These are phyloP conservation scores for Paramormyrops hopkinsi DNA, from an alignment of 2,797 vertebrate genomes.

Conservation along the genomic window DNA sequence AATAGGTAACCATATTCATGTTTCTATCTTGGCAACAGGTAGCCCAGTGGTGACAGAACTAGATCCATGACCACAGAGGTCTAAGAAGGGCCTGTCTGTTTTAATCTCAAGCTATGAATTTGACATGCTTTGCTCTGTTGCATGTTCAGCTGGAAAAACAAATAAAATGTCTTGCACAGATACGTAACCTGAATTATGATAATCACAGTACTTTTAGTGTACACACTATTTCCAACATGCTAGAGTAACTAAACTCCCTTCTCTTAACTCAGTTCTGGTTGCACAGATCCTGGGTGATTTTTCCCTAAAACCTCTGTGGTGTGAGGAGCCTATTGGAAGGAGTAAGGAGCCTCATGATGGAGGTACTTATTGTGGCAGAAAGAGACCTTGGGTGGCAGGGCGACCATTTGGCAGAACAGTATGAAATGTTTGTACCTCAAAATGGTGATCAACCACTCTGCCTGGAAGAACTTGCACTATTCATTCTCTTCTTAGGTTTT, in stretches of 20 bases:
- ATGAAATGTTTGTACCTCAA: background rate
- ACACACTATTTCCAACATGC: background rate
- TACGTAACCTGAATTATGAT: background rate
- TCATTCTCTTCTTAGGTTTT: background rate
- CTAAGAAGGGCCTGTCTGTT: background rate
- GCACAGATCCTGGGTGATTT: background rate
- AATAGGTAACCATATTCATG: background rate
- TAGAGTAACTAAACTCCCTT: background rate
- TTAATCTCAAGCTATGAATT: background rate
- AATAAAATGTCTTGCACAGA: background rate
- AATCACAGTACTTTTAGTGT: background rate
- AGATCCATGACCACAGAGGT: background rate
- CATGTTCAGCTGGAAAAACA: background rate
- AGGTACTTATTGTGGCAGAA: background rate
- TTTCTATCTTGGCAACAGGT: background rate
- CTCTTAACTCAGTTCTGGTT: background rate
- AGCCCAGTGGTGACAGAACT: background rate
- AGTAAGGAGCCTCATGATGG: background rate
- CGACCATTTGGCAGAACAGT: background rate
- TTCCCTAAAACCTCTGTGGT: background rate
- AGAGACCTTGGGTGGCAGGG: background rate
- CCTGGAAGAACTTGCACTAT: background rate
- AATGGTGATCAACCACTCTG: background rate
- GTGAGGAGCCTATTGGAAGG: background rate
- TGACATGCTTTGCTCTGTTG: background rate